phyloP scores from a whole-genome alignment of 1,140 invertebrate species.

The Phymastichus coffea region DNA sequence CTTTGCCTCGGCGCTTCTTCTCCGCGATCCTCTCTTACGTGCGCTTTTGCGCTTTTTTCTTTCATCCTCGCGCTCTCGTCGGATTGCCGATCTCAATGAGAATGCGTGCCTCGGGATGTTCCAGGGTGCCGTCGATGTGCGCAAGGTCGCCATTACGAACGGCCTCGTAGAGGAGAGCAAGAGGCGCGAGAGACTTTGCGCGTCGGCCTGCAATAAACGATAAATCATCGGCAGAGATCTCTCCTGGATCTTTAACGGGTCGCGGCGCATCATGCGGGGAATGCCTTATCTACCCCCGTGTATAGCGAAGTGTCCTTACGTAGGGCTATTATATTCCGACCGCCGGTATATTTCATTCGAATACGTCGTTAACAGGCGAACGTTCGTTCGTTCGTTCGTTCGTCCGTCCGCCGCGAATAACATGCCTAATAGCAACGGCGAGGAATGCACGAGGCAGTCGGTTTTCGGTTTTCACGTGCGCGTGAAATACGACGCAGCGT shows the following conservation, averaged over 20 bases:
- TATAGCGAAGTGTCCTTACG: slow-evolving; percentile 19
- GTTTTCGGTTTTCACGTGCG: slow-evolving; percentile 7
- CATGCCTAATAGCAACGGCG: not conserved
- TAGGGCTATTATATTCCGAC: slow-evolving; percentile 13
- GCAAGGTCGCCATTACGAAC: not conserved
- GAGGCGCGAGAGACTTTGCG: slow-evolving; percentile 32
- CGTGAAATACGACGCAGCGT: slow-evolving; percentile 10
- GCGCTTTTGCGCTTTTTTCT: not conserved
- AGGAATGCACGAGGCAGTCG: too few species aligned
- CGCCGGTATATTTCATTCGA: slow-evolving; percentile 38
- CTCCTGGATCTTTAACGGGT: slow-evolving; percentile 43
- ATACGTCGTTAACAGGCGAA: slow-evolving; percentile 40
- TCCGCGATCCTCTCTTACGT: slow-evolving; percentile 14
- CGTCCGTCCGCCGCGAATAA: not conserved
- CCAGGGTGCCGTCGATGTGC: not conserved
- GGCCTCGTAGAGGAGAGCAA: slow-evolving; percentile 24
- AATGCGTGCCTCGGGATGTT: not conserved
- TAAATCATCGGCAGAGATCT: slow-evolving; percentile 49
- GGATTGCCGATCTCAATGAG: not conserved
- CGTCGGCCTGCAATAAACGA: slow-evolving; percentile 46
- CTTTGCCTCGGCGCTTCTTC: not conserved
- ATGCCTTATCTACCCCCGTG: slow-evolving; percentile 23
- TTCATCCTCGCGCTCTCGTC: not conserved
- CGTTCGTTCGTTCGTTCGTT: not conserved
- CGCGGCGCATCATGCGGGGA: too few species aligned